Percentiles rank a stretch among this genome's conserved stretches.
phyloP scores from a whole-genome alignment of 2,888 invertebrate species.

The Lasiommata megera region DNA sequence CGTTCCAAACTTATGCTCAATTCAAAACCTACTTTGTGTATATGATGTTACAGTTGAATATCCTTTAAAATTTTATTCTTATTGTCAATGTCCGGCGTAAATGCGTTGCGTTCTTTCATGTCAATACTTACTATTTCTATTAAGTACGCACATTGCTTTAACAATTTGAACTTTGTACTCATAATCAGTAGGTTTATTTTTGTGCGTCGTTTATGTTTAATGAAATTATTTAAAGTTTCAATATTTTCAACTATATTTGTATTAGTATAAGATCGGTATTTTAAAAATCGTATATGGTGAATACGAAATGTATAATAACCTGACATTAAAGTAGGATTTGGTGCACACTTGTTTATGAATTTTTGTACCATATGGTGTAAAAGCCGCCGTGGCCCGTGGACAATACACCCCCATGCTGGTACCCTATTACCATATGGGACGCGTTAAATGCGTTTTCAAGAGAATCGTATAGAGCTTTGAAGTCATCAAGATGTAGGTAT shows the following conservation, averaged over 20 bases:
- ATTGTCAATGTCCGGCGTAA: slow-evolving; percentile 54
- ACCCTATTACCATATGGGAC: slow-evolving; percentile 74
- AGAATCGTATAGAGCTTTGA: slow-evolving; percentile 58
- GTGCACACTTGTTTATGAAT: slow-evolving; percentile 76
- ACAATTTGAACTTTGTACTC: slow-evolving; percentile 36
- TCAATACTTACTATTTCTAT: slow-evolving; percentile 46
- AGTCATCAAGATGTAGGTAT: slow-evolving; percentile 24
- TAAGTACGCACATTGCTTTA: slow-evolving; percentile 19
- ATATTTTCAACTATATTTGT: slow-evolving; percentile 35
- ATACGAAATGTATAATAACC: slow-evolving; percentile 53
- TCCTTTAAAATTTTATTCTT: slow-evolving; percentile 29
- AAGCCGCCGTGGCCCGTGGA: slow-evolving; percentile 68
- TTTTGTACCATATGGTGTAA: slow-evolving; percentile 79
- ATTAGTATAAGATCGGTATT: slow-evolving; percentile 35
- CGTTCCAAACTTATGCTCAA: slow-evolving; percentile 53
- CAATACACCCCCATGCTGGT: slow-evolving; percentile 71
- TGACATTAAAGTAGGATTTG: slow-evolving; percentile 64
- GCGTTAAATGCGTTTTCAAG: slow-evolving; percentile 76
- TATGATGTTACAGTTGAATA: slow-evolving; percentile 17
- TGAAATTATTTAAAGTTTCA: neutral
- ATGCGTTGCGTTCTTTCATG: slow-evolving; percentile 55
- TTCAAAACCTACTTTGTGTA: slow-evolving; percentile 41
- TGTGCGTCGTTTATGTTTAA: slow-evolving; percentile 8
- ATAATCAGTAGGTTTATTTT: slow-evolving; percentile 34
- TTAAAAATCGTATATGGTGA: slow-evolving; percentile 11